phyloP scores from a whole-genome alignment of 2,113 vertebrate genomes.

The Callithrix jacchus region DNA sequence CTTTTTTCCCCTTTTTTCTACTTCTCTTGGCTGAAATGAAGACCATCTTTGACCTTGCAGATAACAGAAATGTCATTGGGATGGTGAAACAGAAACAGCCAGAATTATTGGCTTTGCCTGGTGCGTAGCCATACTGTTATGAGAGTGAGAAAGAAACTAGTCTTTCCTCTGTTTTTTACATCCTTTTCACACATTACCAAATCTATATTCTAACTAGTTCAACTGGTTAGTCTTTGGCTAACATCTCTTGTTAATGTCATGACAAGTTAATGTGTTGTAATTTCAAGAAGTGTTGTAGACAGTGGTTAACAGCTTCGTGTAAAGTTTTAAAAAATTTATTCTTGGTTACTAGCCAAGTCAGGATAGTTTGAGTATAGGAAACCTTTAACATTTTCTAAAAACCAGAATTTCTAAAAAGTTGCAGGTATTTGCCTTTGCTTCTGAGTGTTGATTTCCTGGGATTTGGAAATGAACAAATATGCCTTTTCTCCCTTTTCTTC shows the following conservation, averaged over 20 bases:
- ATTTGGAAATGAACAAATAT: neutral
- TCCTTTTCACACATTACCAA: neutral
- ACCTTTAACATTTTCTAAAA: neutral
- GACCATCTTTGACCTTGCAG: neutral
- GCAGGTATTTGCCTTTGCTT: neutral
- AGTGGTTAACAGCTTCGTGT: neutral
- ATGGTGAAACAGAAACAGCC: neutral
- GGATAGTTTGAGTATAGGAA: neutral
- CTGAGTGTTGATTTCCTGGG: conserved; percentile 31
- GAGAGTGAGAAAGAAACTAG: neutral
- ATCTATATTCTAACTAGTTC: neutral
- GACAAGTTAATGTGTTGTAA: neutral
- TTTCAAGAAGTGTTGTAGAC: neutral
- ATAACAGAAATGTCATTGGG: neutral
- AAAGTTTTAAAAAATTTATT: neutral
- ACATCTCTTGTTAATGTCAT: neutral
- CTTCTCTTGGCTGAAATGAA: neutral
- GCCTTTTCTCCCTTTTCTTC: neutral
- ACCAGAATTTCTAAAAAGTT: conserved; percentile 43
- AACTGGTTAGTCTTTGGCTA: neutral
- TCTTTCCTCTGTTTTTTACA: neutral
- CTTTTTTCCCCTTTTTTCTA: neutral
- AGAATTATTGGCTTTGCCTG: neutral
- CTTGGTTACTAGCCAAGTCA: conserved; percentile 8
- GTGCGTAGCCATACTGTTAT: neutral